phyloP scores from a whole-genome alignment of 1,140 invertebrate genomes.

The Trichogramma pretiosum region DNA sequence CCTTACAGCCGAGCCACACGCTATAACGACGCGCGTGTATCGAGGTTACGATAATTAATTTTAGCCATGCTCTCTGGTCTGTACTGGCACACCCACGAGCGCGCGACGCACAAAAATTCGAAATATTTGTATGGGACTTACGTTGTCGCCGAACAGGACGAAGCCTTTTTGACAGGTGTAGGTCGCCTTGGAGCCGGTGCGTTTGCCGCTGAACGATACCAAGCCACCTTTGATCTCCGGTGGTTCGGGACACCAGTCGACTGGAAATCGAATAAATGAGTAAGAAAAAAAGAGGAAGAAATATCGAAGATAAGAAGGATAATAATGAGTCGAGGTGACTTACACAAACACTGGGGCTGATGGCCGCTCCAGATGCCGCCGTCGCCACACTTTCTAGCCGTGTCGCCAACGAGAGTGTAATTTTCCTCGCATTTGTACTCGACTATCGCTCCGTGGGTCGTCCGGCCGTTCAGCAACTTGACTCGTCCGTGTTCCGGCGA shows the following conservation, averaged over 20 bases:
- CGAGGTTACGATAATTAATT: no score
- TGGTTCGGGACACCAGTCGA: conserved; percentile 78
- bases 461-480: conserved; percentile 55
- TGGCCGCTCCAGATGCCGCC: conserved; percentile 73
- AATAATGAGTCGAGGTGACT: conserved; percentile 28
- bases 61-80: no score
- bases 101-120: neutral
- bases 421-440: conserved; percentile 73
- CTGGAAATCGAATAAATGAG: conserved; percentile 30
- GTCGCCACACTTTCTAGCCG: conserved; percentile 65
- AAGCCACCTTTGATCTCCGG: conserved; percentile 64
- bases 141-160: conserved; percentile 71
- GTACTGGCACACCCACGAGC: neutral
- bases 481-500: conserved; percentile 67
- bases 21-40: no score
- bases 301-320: no score
- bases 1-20: no score
- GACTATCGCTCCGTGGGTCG: conserved; percentile 69
- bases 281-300: no score
- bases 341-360: conserved; percentile 68
- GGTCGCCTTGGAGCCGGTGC: conserved; percentile 66
- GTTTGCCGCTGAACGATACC: conserved; percentile 57
- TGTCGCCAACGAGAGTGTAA: conserved; percentile 70
- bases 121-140: conserved; percentile 47
- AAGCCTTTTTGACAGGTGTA: conserved; percentile 78